phyloP scores from a whole-genome alignment of 2,888 invertebrate species.

The Crocallis elinguaria region DNA sequence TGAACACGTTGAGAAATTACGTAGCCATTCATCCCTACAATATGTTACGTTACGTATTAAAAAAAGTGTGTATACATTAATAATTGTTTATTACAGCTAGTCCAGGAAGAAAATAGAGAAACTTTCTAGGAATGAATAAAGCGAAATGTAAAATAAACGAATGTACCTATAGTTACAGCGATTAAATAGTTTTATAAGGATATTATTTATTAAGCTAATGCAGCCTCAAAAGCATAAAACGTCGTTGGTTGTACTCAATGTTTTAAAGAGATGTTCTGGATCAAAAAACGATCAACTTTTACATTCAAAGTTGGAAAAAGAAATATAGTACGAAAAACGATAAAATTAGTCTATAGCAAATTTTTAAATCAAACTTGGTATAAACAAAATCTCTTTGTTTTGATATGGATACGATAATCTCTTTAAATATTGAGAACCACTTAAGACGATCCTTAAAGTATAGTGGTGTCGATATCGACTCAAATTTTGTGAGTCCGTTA shows the following conservation, averaged over 20 bases:
- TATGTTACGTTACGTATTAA: too few relatives aligned
- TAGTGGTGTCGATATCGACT: not conserved
- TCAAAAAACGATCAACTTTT: not conserved
- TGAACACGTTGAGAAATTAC: too few relatives aligned
- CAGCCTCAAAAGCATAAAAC: not conserved
- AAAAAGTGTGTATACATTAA: too few relatives aligned
- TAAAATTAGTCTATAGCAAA: too few relatives aligned
- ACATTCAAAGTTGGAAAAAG: too few relatives aligned
- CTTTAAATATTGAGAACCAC: not conserved
- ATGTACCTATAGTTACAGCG: not conserved
- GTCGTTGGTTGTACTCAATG: not conserved
- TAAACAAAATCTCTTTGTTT: too few relatives aligned
- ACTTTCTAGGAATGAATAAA: not conserved
- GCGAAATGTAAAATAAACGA: not conserved
- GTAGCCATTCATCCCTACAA: too few relatives aligned
- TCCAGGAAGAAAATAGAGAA: not conserved
- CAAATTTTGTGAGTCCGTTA: not conserved
- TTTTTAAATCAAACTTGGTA: too few relatives aligned
- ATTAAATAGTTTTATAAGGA: not conserved
- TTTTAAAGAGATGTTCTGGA: not conserved
- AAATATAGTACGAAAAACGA: too few relatives aligned
- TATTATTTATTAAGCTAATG: not conserved
- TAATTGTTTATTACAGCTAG: conserved; percentile 1
- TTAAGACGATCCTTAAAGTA: not conserved
- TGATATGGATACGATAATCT: too few relatives aligned